Evolutionary conservation across 2,888 invertebrate species (phyloP).

Genomic region (Pheosia gnoma): DNA sequence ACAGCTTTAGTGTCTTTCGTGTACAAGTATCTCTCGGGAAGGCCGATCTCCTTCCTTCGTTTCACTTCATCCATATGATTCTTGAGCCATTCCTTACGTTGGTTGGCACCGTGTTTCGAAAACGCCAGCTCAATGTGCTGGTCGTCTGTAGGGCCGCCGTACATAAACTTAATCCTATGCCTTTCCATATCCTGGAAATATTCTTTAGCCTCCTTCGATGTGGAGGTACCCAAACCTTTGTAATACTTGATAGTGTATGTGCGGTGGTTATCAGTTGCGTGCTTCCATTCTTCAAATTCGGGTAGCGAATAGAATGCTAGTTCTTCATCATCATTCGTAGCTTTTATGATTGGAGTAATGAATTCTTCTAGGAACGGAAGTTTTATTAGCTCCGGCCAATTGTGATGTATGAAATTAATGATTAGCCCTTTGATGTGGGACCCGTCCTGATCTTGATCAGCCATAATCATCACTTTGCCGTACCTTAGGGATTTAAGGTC

Average conservation of each 20-base stretch:
- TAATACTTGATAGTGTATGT: conserved; percentile 99
- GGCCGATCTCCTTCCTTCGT: conserved; percentile 91
- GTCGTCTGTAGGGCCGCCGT: conserved; percentile 94
- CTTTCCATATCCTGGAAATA: conserved; percentile 98
- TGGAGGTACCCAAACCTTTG: conserved; percentile 99
- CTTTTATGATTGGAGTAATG: conserved; percentile 99
- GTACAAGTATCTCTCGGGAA: conserved; percentile 95
- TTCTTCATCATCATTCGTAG: conserved; percentile 92
- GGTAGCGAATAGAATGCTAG: conserved; percentile 97
- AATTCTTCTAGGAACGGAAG: conserved; percentile 98
- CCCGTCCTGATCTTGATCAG: conserved; percentile 99
- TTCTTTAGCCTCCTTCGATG: conserved; percentile 98
- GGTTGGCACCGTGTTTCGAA: conserved; percentile 96
- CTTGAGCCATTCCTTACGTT: conserved; percentile 98
- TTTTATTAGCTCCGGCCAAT: conserved; percentile 97
- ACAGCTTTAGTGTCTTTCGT: conserved; percentile 93
- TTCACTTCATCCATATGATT: conserved; percentile 97
- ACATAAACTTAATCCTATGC: conserved; percentile 95
- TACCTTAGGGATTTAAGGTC: conserved; percentile 96
- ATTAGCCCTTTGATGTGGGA: conserved; percentile 99
- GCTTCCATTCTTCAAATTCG: conserved; percentile 99
- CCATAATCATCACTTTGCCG: conserved; percentile 99
- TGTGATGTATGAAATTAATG: conserved; percentile 99
- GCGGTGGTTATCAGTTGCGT: conserved; percentile 93
- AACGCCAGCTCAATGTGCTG: conserved; percentile 97